These are phyloP conservation scores for Eulemur rubriventer DNA, from an alignment of 2,797 vertebrate genomes.

Conservation along the genomic window DNA sequence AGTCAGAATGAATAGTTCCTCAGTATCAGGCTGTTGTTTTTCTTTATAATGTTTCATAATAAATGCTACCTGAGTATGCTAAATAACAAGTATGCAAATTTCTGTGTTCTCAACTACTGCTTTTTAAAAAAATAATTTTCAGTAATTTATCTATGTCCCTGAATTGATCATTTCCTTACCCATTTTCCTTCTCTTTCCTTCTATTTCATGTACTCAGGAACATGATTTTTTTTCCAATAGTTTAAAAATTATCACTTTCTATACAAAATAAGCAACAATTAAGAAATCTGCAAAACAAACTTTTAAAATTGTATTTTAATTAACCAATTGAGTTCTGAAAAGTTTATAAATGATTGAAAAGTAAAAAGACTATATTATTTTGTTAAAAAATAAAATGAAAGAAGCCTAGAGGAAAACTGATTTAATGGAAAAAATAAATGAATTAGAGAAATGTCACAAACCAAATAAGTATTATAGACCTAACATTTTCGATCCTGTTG, in stretches of 20 bases:
- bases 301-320: background rate
- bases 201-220: background rate
- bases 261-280: background rate
- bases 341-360: background rate
- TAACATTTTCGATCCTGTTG: background rate
- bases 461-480: background rate
- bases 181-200: background rate
- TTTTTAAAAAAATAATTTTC: background rate
- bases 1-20: background rate
- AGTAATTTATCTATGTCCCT: background rate
- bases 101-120: background rate
- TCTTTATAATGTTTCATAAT: background rate
- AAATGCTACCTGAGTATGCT: background rate
- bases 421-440: slow-evolving; percentile 49
- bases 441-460: slow-evolving; percentile 49
- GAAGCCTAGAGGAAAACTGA: background rate
- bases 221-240: background rate
- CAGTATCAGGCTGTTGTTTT: background rate
- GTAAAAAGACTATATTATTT: background rate
- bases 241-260: background rate
- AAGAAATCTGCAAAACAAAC: background rate
- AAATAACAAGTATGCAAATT: background rate
- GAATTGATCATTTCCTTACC: background rate
- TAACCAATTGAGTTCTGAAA: background rate
- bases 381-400: background rate